These are phyloP conservation scores for Tachysurus vachellii DNA, from an alignment of 2,113 vertebrate species.

Conservation along the genomic window DNA sequence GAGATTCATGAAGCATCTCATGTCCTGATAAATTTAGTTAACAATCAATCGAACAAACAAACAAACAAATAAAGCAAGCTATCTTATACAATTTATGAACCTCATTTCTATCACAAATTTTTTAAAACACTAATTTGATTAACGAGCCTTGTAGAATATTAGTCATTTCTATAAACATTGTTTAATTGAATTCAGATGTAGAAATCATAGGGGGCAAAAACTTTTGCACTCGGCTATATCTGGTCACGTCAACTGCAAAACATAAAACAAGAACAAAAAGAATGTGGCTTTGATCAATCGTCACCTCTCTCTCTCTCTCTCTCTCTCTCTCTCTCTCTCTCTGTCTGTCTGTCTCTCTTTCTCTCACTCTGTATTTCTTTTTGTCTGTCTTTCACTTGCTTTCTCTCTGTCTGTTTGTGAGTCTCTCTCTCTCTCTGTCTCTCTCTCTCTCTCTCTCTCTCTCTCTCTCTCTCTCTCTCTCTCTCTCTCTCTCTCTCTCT, in stretches of 20 bases:
- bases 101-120: neutral
- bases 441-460: neutral
- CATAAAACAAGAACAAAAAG: neutral
- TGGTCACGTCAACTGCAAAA: neutral
- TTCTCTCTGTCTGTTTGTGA: neutral
- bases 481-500: neutral
- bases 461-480: neutral
- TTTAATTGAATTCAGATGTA: neutral
- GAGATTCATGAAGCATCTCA: neutral
- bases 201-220: neutral
- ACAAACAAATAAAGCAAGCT: neutral
- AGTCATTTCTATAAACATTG: too few species aligned
- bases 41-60: neutral
- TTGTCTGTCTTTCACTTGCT: neutral
- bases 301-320: neutral
- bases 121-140: neutral
- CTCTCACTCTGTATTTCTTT: neutral
- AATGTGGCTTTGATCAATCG: neutral
- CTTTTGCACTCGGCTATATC: neutral
- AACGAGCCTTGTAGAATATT: neutral
- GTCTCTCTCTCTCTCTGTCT: neutral
- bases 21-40: neutral
- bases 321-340: neutral
- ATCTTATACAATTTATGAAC: neutral
- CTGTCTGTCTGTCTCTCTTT: neutral